These are phyloP conservation scores for Myanophis thanlyinensis DNA, from an alignment of 2,113 vertebrate species.

Conservation along the genomic window DNA sequence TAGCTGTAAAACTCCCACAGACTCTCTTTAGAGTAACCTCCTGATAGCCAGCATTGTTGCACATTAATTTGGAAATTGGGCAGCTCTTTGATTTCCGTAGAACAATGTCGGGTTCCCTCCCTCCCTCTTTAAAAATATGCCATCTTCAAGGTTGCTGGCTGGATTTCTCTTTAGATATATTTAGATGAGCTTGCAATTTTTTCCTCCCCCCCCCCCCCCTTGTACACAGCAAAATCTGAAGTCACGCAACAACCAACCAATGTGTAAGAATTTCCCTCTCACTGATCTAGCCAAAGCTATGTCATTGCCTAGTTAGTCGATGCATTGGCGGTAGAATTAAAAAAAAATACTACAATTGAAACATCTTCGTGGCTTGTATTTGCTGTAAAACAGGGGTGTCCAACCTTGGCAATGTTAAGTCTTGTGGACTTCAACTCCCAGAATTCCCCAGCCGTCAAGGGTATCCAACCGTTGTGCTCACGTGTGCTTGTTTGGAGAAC, in stretches of 20 bases:
- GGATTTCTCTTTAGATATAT: conserved; percentile 41
- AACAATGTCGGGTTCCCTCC: neutral
- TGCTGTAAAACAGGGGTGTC: conserved; percentile 51
- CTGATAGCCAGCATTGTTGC: conserved; percentile 55
- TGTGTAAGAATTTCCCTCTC: conserved; percentile 52
- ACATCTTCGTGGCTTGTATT: conserved; percentile 62
- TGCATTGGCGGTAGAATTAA: conserved; percentile 53
- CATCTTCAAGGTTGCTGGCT: neutral
- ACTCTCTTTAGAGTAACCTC: conserved; percentile 54
- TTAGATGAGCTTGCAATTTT: conserved; percentile 26
- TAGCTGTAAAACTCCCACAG: conserved; percentile 62
- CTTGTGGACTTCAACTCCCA: neutral
- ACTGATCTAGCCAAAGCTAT: conserved; percentile 48
- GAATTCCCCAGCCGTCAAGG: neutral
- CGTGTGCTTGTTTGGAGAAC: too few species aligned
- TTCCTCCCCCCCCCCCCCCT: conserved; percentile 29
- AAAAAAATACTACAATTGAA: conserved; percentile 54
- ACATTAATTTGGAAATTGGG: conserved; percentile 53
- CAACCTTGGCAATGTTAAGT: neutral
- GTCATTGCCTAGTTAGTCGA: conserved; percentile 61
- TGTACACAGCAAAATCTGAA: conserved; percentile 42
- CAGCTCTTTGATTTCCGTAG: conserved; percentile 49
- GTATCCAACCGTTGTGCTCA: neutral
- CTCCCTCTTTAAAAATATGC: neutral
- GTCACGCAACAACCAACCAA: conserved; percentile 23